Evolutionary conservation across 2,113 vertebrate genomes (phyloP), one percentile per base, ranked within the genome.

Genomic region (Paradoxurus hermaphroditus): DNA sequence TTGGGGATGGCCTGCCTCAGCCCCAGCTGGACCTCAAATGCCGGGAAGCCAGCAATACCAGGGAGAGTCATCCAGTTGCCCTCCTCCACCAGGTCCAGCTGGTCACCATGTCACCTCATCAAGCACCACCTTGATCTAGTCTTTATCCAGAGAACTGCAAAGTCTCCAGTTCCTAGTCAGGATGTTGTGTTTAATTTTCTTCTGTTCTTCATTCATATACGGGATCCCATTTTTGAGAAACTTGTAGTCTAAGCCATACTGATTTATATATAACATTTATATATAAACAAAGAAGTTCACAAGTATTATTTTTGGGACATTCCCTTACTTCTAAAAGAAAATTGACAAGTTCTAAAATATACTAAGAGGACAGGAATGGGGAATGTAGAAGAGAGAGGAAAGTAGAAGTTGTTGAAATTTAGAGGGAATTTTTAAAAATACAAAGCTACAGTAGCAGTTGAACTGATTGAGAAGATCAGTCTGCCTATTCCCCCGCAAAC

Each of bases 151-250:
- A 67, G 65, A 87, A 82, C 97, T 99, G 92, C 91, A 96, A 16
- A 98, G 49, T 70, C 82, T 83, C 98, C 98, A 99, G 91, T 94
- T 97, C 39, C 98, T 98, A 0, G 63, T 86, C 44, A 97, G 83
- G 92, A 99, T 98, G 15, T 11, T 72, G 91, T 97, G 97, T 16
- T 85, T 98, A 34, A 99, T 65, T 62, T 89, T 98, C 97, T 98
- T 94, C 97, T 99, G 99, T 25, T 95, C 97, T 86, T 99, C 98
- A 62, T 99, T 99, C 98, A 99, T 98, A 51, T 99, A 99, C 0
- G 98, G 98, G 85, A 99, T 99, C 79, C 99, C 99, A 21, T 99
- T 98, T 90, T 98, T 99, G 90, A 99, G 98, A 96, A 99, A 99
- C 99, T 99, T 59, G 56, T 59, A 59, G 56, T 59, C 56, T 2